Conservation (phyloP, 23 tunicate genomes). For the Clavelina lepadiformis region DNA sequence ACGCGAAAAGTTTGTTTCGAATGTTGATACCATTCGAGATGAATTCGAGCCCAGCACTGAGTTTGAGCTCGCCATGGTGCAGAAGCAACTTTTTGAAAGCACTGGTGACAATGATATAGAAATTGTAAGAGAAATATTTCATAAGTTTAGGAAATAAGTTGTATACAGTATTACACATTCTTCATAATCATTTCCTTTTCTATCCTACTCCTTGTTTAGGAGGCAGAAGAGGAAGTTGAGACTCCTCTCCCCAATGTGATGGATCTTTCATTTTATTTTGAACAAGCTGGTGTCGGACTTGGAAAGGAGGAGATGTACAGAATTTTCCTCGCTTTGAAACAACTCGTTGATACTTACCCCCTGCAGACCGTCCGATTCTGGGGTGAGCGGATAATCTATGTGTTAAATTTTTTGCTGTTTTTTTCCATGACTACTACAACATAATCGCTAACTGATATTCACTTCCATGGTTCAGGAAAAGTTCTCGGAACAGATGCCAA, state of each 20-base stretch:
- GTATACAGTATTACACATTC: background rate
- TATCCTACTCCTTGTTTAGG: slow-evolving; percentile 23
- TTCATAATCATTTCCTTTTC: background rate
- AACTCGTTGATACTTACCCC: slow-evolving; percentile 92
- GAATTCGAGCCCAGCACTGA: slow-evolving; percentile 82
- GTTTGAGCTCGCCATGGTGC: slow-evolving; percentile 83
- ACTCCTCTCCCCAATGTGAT: slow-evolving; percentile 90
- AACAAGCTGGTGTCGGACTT: slow-evolving; percentile 92
- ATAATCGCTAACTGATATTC: too few relatives aligned
- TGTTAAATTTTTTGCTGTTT: background rate
- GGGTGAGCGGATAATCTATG: slow-evolving; percentile 37
- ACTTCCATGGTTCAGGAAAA: slow-evolving; percentile 37
- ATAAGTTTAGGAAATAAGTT: too few relatives aligned
- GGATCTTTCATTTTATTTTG: slow-evolving; percentile 81
- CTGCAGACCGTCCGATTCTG: slow-evolving; percentile 93
- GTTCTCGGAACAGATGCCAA: slow-evolving; percentile 85
- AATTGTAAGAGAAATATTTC: slow-evolving; percentile 35
- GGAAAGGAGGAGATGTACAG: slow-evolving; percentile 88
- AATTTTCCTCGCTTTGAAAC: slow-evolving; percentile 84
- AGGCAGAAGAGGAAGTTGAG: slow-evolving; percentile 95
- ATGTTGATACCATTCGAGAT: slow-evolving; percentile 68
- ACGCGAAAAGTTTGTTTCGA: slow-evolving; percentile 76
- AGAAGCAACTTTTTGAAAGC: slow-evolving; percentile 74
- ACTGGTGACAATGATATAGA: slow-evolving; percentile 83
- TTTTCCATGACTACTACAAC: too few relatives aligned